These are phyloP conservation scores for Dallia pectoralis DNA, from an alignment of 2,797 vertebrate genomes.

Conservation along the genomic window DNA sequence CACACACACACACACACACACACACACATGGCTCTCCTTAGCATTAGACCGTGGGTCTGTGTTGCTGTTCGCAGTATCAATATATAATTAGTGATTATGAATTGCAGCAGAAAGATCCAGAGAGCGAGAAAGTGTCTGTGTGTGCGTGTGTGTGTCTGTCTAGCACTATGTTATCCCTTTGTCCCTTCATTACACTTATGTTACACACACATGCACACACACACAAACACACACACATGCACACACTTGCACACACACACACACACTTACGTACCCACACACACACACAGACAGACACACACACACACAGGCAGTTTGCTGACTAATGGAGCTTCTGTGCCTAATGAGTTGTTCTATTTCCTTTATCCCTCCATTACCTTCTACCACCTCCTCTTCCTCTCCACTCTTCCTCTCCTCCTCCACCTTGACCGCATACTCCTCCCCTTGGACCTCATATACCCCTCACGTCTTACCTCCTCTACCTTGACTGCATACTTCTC, in stretches of 20 bases:
- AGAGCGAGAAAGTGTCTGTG: not conserved
- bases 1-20: not conserved
- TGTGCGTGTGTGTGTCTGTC: not conserved
- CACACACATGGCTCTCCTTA: slow-evolving; percentile 10
- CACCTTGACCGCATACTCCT: not conserved
- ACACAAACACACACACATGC: slow-evolving; percentile 21
- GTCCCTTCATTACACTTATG: slow-evolving; percentile 20
- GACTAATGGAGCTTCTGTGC: slow-evolving; percentile 25
- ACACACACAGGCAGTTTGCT: slow-evolving; percentile 33
- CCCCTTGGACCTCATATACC: not conserved
- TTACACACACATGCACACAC: slow-evolving; percentile 15
- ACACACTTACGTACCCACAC: slow-evolving; percentile 12
- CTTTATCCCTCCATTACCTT: slow-evolving; percentile 26
- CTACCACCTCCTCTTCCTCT: slow-evolving; percentile 51
- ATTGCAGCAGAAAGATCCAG: slow-evolving; percentile 26
- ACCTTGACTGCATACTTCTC: not conserved
- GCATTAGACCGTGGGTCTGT: slow-evolving; percentile 46
- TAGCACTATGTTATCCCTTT: not conserved
- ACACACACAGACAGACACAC: slow-evolving; percentile 22
- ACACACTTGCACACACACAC: slow-evolving; percentile 21
- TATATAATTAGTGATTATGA: slow-evolving; percentile 54
- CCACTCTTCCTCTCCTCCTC: slow-evolving; percentile 36
- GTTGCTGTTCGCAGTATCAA: slow-evolving; percentile 48
- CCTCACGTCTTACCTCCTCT: not conserved
- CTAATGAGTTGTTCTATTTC: slow-evolving; percentile 34